These are phyloP conservation scores for Leptocoma aspasia DNA, from an alignment of 2,113 vertebrate genomes.

Conservation along the genomic window DNA sequence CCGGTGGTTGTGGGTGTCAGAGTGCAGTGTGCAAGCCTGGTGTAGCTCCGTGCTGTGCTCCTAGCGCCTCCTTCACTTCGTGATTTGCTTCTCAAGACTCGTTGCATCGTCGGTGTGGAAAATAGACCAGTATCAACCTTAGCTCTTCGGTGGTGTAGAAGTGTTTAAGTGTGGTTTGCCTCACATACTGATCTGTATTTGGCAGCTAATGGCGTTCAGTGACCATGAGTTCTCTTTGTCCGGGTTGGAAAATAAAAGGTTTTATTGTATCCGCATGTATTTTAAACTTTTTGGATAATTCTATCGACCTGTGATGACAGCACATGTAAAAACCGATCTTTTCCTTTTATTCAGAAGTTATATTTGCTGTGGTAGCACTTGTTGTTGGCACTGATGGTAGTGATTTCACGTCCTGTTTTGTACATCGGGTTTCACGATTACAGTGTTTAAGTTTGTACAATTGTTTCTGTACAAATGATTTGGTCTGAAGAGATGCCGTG, in stretches of 20 bases:
- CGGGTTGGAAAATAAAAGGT: conserved; percentile 28
- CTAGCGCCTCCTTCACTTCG: not conserved
- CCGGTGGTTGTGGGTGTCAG: not conserved
- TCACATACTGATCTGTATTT: not conserved
- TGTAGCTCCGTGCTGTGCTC: not conserved
- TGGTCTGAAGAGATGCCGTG: not conserved
- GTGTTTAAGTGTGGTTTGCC: conserved; percentile 1
- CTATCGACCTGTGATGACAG: not conserved
- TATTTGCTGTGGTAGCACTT: not conserved
- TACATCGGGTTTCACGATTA: conserved; percentile 5
- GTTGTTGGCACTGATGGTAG: not conserved
- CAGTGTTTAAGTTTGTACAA: not conserved
- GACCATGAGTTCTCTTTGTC: conserved; percentile 5
- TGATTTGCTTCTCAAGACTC: not conserved
- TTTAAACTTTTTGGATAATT: conserved; percentile 34
- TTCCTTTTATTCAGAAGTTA: not conserved
- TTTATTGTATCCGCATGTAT: conserved; percentile 56
- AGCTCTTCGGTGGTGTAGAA: not conserved
- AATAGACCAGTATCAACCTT: not conserved
- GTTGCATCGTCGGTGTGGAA: not conserved
- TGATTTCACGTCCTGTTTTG: not conserved
- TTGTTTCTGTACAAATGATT: not conserved
- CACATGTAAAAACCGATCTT: not conserved
- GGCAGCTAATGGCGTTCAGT: conserved; percentile 53
- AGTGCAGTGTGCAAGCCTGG: not conserved